Evolutionary conservation across 2,888 invertebrate genomes (phyloP).

Genomic region (Corythucha ciliata): DNA sequence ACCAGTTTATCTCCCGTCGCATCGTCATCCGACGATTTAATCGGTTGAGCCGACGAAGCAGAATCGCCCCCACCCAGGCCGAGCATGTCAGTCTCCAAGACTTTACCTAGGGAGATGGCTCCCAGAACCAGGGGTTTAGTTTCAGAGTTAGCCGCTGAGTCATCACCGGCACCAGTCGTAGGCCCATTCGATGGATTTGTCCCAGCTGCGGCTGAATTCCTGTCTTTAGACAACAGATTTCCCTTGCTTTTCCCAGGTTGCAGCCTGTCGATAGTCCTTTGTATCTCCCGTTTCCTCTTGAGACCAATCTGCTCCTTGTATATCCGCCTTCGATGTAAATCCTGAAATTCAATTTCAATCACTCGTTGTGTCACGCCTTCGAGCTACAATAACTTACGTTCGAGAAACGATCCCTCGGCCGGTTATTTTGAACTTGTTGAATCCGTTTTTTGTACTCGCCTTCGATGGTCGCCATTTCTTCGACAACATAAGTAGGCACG

Average conservation of each 20-base stretch:
- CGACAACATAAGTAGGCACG: conserved; percentile 47
- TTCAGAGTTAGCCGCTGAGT: conserved; percentile 11
- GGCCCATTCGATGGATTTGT: conserved; percentile 12
- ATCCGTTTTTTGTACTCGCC: conserved; percentile 37
- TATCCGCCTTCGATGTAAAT: conserved; percentile 42
- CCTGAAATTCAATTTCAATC: conserved; percentile 45
- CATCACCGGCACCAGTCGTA: conserved; percentile 9
- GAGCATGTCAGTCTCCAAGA: conserved; percentile 62
- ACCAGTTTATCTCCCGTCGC: conserved; percentile 30
- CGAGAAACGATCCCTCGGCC: conserved; percentile 31
- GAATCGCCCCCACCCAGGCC: conserved; percentile 46
- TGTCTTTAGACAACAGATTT: conserved; percentile 59
- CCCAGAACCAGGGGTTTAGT: conserved; percentile 49
- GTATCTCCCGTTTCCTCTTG: conserved; percentile 57
- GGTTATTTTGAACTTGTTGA: conserved; percentile 31
- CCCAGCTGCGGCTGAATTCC: too few relatives aligned
- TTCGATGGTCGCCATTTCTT: conserved; percentile 48
- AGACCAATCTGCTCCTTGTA: conserved; percentile 40
- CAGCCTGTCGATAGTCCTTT: conserved; percentile 71
- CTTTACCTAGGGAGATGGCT: conserved; percentile 75
- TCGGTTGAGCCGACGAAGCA: conserved; percentile 23
- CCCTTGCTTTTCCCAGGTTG: conserved; percentile 84
- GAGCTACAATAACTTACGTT: conserved; percentile 25
- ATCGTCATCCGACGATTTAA: conserved; percentile 32
- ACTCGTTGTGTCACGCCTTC: conserved; percentile 18